Conservation (phyloP, 2,113 vertebrate species). For the Gymnocephalus cernua region DNA sequence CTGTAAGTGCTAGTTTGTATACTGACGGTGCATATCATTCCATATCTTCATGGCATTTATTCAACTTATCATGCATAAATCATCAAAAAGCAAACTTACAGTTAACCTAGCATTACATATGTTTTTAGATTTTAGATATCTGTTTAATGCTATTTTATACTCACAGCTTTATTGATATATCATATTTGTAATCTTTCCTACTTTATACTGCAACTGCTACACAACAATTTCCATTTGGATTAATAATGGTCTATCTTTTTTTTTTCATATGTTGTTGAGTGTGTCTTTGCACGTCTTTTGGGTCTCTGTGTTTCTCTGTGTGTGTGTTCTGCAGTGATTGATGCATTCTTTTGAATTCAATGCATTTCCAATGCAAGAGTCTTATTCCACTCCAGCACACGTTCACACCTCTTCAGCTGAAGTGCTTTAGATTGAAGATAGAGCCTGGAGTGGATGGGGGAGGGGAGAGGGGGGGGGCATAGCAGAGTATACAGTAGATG, state of each 20-base stretch:
- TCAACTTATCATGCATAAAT: no score
- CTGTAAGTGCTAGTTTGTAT: neutral
- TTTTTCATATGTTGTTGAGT: neutral
- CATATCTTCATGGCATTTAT: neutral
- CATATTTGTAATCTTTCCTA: neutral
- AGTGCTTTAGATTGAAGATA: slow-evolving; percentile 12
- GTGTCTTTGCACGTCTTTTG: neutral
- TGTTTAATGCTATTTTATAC: neutral
- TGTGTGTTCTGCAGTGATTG: slow-evolving; percentile 31
- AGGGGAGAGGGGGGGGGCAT: neutral
- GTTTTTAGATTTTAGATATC: neutral
- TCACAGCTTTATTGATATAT: neutral
- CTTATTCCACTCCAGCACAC: slow-evolving; percentile 11
- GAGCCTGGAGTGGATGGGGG: neutral
- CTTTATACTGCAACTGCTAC: neutral
- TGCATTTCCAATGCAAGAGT: slow-evolving; percentile 45
- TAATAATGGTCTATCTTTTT: neutral
- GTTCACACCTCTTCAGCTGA: slow-evolving; percentile 24
- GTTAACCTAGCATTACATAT: no score
- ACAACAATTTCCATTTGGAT: neutral
- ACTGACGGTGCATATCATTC: slow-evolving; percentile 3
- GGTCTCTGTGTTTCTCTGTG: neutral
- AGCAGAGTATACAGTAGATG: neutral
- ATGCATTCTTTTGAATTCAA: slow-evolving; percentile 43
- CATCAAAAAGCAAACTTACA: no score